Evolutionary conservation across 2,888 invertebrate genomes (phyloP), one percentile per base, ranked within the genome.

Genomic region (Drosophila greeni): DNA sequence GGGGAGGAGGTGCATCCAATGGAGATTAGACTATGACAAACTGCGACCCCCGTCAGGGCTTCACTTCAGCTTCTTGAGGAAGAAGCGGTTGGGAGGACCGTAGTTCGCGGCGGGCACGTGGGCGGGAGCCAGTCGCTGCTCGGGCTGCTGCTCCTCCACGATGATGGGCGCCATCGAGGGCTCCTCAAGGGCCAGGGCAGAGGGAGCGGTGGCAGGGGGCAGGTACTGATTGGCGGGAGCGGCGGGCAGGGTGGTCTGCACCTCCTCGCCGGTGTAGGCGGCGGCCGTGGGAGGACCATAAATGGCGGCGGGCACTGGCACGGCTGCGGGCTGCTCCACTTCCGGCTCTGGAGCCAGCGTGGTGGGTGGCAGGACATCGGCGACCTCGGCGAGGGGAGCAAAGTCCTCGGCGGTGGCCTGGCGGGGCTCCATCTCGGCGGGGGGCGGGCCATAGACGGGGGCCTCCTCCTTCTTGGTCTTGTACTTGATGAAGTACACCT

Each of bases 401-500:
- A 68, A 76, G 39, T 75, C 72, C 23, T 67, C 72, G 51, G 72
- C 68, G 26, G 20, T 67, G 26, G 75, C 42, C 64, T 81, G 73
- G 8, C 84, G 87, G 0, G 84, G 70, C 6, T 83, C 78, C 75
- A 74, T 72, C 2, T 72, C 75, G 7, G 76, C 76, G 42, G 85
- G 79, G 33, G 86, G 86, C 2, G 86, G 86, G 23, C 89, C 88
- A 62, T 82, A 81, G 51, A 88, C 88, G 16, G 86, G 86, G 2
- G 85, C 73, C 60, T 86, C 86, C 34, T 85, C 86, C 72, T 86
- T 87, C 82, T 86, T 86, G 59, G 88, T 87, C 90, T 91, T 86
- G 75, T 88, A 88, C 72, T 88, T 88, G 72, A 88, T 95, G 92
- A 95, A 95, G 92, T 95, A 95, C 60, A 95, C 95, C 90, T 95